A percentile compares a stretch with the other conserved stretches of the same genome.
These are phyloP conservation scores for Orcinus orca DNA, from an alignment of 2,113 vertebrate genomes.

Conservation along the genomic window DNA sequence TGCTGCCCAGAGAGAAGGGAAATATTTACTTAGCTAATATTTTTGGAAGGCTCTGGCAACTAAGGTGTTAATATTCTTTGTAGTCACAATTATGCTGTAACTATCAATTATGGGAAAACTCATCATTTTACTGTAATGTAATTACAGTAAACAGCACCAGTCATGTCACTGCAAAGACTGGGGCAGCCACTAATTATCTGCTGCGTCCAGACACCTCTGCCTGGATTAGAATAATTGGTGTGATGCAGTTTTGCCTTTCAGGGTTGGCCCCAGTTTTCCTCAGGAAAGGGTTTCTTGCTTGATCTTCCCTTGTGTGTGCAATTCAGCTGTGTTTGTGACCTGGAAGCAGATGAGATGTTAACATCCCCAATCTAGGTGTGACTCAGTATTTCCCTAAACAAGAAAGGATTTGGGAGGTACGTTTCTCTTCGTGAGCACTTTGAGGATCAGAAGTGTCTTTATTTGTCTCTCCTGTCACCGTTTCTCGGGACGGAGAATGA, in stretches of 20 bases:
- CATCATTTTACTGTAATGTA: constrained; percentile 75
- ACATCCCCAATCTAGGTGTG: neutral
- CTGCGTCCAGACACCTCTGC: constrained; percentile 61
- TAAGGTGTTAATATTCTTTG: constrained; percentile 69
- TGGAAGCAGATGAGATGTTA: neutral
- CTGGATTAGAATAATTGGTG: constrained; percentile 56
- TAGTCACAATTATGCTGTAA: constrained; percentile 68
- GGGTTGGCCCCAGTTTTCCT: constrained; percentile 23
- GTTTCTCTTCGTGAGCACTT: neutral
- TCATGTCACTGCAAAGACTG: constrained; percentile 59
- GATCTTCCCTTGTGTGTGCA: neutral
- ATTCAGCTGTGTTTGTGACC: neutral
- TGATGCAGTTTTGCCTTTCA: constrained; percentile 26
- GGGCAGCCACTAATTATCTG: constrained; percentile 70
- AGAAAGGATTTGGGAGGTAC: neutral
- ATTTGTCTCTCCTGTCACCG: neutral
- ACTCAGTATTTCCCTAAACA: neutral
- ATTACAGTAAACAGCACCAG: constrained; percentile 75
- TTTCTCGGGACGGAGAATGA: neutral
- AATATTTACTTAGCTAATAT: constrained; percentile 36
- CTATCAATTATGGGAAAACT: constrained; percentile 72
- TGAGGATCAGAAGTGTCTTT: neutral
- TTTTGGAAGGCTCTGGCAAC: constrained; percentile 52
- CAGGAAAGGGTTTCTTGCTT: neutral
- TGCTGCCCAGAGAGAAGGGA: constrained; percentile 5